Evolutionary conservation across 2,113 vertebrate species (phyloP).

Genomic region (Embiotoca jacksoni): DNA sequence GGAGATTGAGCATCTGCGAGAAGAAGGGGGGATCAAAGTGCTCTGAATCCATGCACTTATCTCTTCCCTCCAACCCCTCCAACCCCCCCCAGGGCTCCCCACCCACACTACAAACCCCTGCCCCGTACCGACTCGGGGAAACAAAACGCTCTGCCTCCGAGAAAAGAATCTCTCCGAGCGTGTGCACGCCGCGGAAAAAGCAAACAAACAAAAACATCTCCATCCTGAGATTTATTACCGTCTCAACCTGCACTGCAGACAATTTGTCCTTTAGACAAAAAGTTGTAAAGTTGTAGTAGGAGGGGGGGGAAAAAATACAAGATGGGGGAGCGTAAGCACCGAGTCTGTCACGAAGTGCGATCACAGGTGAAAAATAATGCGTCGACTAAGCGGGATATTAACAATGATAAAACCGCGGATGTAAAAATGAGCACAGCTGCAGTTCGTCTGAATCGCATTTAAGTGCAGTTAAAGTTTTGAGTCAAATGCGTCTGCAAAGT

Average conservation of each 20-base stretch:
- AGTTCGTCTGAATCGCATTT: no score
- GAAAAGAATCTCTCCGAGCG: not conserved
- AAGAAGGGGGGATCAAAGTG: slow-evolving; percentile 50
- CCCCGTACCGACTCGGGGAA: not conserved
- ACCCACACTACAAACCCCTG: not conserved
- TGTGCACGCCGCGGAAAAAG: not conserved
- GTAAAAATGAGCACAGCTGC: no score
- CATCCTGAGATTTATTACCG: not conserved
- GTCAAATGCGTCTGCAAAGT: no score
- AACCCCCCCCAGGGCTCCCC: slow-evolving; percentile 25
- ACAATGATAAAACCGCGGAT: no score
- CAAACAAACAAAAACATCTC: slow-evolving; percentile 18
- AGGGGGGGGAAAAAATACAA: no score
- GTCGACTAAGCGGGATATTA: no score
- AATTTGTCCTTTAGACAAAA: no score
- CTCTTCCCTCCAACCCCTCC: slow-evolving; percentile 26
- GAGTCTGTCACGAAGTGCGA: no score
- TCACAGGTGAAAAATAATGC: no score
- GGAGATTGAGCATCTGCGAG: slow-evolving; percentile 48
- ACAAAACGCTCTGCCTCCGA: slow-evolving; percentile 17
- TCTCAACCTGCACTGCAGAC: not conserved
- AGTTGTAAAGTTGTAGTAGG: no score
- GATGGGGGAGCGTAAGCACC: no score
- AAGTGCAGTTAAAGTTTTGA: no score
- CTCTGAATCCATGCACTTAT: slow-evolving; percentile 48